phyloP scores from a whole-genome alignment of 2,797 vertebrate genomes.

The Hirundo rustica region DNA sequence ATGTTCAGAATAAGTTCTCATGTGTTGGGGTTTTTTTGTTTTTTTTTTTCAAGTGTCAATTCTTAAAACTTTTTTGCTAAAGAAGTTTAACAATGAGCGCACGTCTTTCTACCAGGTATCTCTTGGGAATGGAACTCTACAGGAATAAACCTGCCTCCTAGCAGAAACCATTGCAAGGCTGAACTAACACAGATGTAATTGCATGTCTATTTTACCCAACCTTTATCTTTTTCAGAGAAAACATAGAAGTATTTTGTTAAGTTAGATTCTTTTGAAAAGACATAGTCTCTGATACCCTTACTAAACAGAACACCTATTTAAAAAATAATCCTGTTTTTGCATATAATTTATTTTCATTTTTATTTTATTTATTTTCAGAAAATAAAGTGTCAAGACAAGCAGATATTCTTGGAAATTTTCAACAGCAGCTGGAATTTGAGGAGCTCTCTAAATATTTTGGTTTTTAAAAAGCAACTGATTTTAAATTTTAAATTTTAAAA shows the following conservation, averaged over 20 bases:
- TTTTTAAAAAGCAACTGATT: slow-evolving; percentile 4
- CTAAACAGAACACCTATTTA: neutral
- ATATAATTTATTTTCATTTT: neutral
- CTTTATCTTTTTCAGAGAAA: neutral
- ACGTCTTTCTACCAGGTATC: neutral
- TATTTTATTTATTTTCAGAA: neutral
- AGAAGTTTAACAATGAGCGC: neutral
- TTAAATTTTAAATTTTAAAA: neutral
- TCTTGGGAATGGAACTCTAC: neutral
- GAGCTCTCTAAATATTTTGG: neutral
- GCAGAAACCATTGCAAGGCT: neutral
- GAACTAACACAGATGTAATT: neutral
- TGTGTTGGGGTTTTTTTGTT: neutral
- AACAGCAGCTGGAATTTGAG: neutral
- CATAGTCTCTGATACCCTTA: neutral
- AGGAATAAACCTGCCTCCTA: neutral
- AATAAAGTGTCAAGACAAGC: neutral
- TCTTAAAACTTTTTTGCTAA: neutral
- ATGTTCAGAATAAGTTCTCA: neutral
- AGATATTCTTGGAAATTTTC: neutral
- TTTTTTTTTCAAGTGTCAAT: neutral
- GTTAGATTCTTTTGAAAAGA: neutral
- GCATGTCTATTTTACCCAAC: neutral
- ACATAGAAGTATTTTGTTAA: neutral
- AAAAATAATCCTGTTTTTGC: neutral